Evolutionary conservation across 2,797 vertebrate species (phyloP).

Genomic region (Sciaenops ocellatus): DNA sequence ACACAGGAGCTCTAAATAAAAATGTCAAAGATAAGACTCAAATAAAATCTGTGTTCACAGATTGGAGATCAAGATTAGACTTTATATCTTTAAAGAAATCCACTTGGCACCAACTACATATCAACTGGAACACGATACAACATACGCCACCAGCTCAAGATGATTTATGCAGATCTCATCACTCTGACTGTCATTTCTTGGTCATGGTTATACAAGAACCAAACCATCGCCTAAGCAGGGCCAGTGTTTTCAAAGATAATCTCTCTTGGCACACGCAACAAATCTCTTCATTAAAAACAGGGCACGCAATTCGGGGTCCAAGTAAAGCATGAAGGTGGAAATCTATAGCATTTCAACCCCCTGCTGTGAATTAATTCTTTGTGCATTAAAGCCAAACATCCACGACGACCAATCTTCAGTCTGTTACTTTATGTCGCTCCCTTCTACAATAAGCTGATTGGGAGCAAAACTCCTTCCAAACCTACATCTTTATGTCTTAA

Average conservation of each 20-base stretch:
- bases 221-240: constrained; percentile 54
- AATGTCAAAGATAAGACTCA: constrained; percentile 50
- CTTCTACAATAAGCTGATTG: constrained; percentile 65
- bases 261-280: constrained; percentile 66
- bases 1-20: constrained; percentile 31
- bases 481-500: constrained; percentile 59
- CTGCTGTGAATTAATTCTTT: constrained; percentile 67
- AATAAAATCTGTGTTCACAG: constrained; percentile 37
- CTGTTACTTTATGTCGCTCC: constrained; percentile 61
- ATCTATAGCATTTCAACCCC: constrained; percentile 59
- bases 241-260: constrained; percentile 72
- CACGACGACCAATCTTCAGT: constrained; percentile 57
- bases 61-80: constrained; percentile 45
- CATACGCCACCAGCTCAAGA: constrained; percentile 39
- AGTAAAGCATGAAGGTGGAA: constrained; percentile 61
- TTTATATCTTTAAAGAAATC: constrained; percentile 44
- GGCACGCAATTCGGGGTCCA: constrained; percentile 44
- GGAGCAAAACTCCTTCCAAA: constrained; percentile 60
- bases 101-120: constrained; percentile 47
- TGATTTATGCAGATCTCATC: constrained; percentile 67
- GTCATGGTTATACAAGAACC: constrained; percentile 48
- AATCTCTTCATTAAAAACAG: constrained; percentile 74
- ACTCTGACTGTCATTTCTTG: constrained; percentile 49
- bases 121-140: constrained; percentile 46
- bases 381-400: constrained; percentile 68